Conservation (phyloP, 2,888 invertebrate genomes). For the Perithous albicinctus region DNA sequence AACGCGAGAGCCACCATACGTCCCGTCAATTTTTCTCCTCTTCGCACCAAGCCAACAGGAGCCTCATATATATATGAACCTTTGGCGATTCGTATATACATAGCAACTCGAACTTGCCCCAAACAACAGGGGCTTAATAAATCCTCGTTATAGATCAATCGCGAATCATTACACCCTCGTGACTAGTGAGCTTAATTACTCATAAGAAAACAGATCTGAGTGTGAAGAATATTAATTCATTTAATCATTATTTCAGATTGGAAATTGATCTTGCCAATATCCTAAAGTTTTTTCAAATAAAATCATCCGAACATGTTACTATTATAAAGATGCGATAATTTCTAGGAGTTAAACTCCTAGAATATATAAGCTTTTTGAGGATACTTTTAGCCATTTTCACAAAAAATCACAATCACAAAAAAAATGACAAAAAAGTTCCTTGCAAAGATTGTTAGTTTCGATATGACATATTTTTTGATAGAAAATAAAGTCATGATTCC, state of each 20-base stretch:
- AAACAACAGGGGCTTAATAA: conserved; percentile 42
- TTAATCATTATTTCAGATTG: background rate
- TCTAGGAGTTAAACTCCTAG: too few relatives aligned
- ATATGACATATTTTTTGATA: too few relatives aligned
- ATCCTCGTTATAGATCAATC: conserved; percentile 56
- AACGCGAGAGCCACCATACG: conserved; percentile 73
- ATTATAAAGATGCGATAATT: too few relatives aligned
- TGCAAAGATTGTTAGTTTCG: too few relatives aligned
- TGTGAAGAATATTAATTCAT: conserved; percentile 2
- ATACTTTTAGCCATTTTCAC: too few relatives aligned
- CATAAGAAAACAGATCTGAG: background rate
- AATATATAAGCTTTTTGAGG: too few relatives aligned
- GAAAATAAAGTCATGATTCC: too few relatives aligned
- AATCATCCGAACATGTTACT: background rate
- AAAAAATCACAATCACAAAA: too few relatives aligned
- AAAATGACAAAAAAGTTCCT: too few relatives aligned
- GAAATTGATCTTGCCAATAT: background rate
- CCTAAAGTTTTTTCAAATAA: background rate
- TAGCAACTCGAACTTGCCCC: conserved; percentile 18
- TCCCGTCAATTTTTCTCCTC: conserved; percentile 78
- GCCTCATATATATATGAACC: conserved; percentile 37
- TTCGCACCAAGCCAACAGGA: conserved; percentile 23
- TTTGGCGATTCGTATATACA: conserved; percentile 50
- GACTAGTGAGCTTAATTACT: conserved; percentile 50
- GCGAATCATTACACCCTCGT: conserved; percentile 58